phyloP scores from a whole-genome alignment of 2,888 invertebrate species.

The Anoncus sp. region DNA sequence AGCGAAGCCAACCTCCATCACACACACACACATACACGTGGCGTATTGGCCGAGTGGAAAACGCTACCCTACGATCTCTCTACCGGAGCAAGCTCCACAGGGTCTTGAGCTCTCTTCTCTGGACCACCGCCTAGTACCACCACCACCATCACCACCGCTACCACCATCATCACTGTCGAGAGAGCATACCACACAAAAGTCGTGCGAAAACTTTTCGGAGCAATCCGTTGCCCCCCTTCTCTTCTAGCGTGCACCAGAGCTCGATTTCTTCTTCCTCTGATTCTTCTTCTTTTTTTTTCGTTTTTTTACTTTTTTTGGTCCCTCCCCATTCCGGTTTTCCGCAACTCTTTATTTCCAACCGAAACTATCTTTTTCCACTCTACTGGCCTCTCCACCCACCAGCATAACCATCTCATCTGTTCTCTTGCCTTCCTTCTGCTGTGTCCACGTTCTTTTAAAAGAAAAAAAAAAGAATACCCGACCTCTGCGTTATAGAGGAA shows the following conservation, averaged over 20 bases:
- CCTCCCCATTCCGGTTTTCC: constrained; percentile 24
- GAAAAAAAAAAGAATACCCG: constrained; percentile 14
- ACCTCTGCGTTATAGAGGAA: background rate
- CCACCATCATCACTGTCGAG: constrained; percentile 45
- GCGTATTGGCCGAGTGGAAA: constrained; percentile 44
- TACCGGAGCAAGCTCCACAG: constrained; percentile 20
- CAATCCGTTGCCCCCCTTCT: constrained; percentile 56
- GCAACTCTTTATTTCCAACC: constrained; percentile 54
- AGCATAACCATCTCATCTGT: constrained; percentile 58
- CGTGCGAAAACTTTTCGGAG: constrained; percentile 64
- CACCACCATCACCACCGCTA: constrained; percentile 42
- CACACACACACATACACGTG: background rate
- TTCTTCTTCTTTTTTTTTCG: constrained; percentile 34
- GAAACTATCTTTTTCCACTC: constrained; percentile 62
- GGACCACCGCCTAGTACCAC: constrained; percentile 47
- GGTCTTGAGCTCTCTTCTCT: constrained; percentile 26
- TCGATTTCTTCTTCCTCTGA: constrained; percentile 48
- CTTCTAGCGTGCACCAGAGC: constrained; percentile 21
- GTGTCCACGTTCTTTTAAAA: constrained; percentile 25
- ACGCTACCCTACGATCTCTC: constrained; percentile 38
- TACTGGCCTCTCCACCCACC: constrained; percentile 44
- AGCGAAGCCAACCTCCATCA: constrained; percentile 48
- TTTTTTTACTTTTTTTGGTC: constrained; percentile 15
- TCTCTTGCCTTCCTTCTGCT: constrained; percentile 42
- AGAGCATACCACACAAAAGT: constrained; percentile 61